phyloP scores from a whole-genome alignment of 2,113 vertebrate genomes.

The Rhineura floridana region DNA sequence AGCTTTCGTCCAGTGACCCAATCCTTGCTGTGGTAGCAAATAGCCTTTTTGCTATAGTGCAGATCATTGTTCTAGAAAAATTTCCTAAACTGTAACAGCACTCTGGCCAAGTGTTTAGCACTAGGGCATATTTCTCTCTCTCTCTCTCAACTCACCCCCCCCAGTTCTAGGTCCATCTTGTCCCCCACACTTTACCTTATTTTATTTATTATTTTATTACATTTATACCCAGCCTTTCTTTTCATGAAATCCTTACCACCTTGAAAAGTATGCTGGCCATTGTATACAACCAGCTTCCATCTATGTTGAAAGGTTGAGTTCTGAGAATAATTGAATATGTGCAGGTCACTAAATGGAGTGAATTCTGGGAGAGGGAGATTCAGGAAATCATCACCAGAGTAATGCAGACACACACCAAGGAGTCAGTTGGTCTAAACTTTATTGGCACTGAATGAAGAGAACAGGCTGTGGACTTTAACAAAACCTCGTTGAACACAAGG shows the following conservation, averaged over 20 bases:
- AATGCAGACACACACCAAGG: not conserved
- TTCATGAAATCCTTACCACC: too few relatives aligned
- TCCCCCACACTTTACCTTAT: too few relatives aligned
- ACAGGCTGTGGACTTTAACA: slow-evolving; percentile 70
- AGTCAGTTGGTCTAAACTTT: slow-evolving; percentile 76
- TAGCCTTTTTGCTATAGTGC: not conserved
- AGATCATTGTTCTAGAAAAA: not conserved
- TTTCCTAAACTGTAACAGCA: not conserved
- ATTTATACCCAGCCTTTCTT: too few relatives aligned
- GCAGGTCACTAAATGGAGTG: not conserved
- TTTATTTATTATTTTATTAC: too few relatives aligned
- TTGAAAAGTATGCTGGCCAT: not conserved
- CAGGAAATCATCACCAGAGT: not conserved
- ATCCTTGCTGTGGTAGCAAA: not conserved
- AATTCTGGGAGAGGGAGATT: accelerated
- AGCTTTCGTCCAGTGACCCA: not conserved
- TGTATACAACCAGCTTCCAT: not conserved
- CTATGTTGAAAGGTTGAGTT: not conserved
- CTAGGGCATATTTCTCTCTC: not conserved
- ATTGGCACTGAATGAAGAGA: slow-evolving; percentile 80
- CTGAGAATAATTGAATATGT: not conserved
- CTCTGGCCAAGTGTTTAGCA: not conserved
- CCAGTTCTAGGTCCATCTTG: not conserved
- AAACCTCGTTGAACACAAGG: slow-evolving; percentile 65
- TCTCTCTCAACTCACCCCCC: too few relatives aligned